Base-by-base conservation (phyloP, 2,797 vertebrate species). In the Malurus splendens region DNA sequence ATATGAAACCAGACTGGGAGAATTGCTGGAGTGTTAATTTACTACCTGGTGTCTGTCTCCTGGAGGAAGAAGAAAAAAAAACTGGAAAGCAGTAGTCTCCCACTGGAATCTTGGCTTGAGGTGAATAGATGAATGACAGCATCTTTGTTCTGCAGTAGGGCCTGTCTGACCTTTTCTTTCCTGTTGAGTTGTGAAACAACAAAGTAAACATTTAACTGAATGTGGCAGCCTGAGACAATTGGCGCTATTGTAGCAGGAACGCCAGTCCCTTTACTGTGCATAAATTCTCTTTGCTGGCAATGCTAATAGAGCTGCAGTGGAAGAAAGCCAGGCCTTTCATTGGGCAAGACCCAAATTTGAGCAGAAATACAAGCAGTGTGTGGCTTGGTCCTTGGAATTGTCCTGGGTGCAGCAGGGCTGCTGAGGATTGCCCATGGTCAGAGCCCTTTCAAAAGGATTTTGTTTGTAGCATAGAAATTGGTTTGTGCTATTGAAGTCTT, bases 161-260 rank as follows among this genome's bases (percentile, higher is more conserved):
- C 87, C 67, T 90, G 66, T 62, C 75, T 95, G 94, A 95, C 95
- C 96, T 94, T 88, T 89, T 20, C 47, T 91, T 98, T 97, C 97
- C 96, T 93, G 93, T 92, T 86, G 59, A 89, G 86, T 96, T 96
- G 96, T 96, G 94, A 95, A 97, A 96, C 50, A 75, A 88, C 86
- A 96, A 96, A 93, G 96, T 95, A 96, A 97, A 97, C 96, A 95
- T 94, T 95, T 92, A 92, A 90, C 32, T 84, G 91, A 94, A 90
- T 70, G 92, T 85, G 90, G 89, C 92, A 68, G 87, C 83, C 41
- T 45, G 36, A 57, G 90, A 97, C 96, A 97, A 96, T 93, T 11
- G 33, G 45, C 83, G 79, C 90, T 67, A 86, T 96, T 97, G 96
- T 95, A 74, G 85, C 39, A 55, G 15, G 71, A 87, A 48, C 0